These are phyloP conservation scores for Sarcophaga subvicina DNA, from an alignment of 2,888 invertebrate genomes.

Conservation along the genomic window DNA sequence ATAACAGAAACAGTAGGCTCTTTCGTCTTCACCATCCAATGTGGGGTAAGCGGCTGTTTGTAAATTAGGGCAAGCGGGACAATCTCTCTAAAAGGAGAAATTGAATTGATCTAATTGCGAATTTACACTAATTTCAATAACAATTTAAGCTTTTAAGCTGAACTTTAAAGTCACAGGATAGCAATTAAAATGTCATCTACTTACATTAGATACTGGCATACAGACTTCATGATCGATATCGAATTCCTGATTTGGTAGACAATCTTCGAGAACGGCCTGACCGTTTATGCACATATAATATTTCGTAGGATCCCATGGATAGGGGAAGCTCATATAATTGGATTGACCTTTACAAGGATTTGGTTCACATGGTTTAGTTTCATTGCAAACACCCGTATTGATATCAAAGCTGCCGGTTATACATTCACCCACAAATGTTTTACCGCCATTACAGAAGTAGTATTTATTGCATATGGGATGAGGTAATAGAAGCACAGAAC, in stretches of 20 bases:
- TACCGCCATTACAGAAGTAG: constrained; percentile 74
- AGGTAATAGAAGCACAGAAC: constrained; percentile 60
- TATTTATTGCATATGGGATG: constrained; percentile 77
- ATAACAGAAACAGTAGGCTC: constrained; percentile 73
- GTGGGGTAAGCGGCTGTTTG: constrained; percentile 64
- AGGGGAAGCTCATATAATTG: constrained; percentile 68
- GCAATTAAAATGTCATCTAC: constrained; percentile 48
- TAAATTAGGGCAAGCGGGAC: constrained; percentile 68
- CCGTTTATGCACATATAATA: constrained; percentile 73
- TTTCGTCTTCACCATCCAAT: constrained; percentile 55
- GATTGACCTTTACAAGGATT: constrained; percentile 68
- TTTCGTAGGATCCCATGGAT: constrained; percentile 67
- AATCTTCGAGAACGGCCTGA: constrained; percentile 64
- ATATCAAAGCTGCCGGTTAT: constrained; percentile 72
- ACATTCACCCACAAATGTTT: constrained; percentile 74
- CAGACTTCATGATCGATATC: not conserved
- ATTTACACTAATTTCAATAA: no score
- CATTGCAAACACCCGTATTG: constrained; percentile 69
- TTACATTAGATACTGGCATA: constrained; percentile 72
- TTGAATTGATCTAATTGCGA: not conserved
- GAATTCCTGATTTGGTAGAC: constrained; percentile 64
- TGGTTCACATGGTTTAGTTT: constrained; percentile 40
- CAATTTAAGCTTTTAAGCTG: no score
- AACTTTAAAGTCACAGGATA: not conserved
- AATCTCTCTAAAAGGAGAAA: constrained; percentile 69